Percentiles rank a stretch among this genome's conserved stretches.
phyloP scores from a whole-genome alignment of 2,797 vertebrate species.

The Cichlasoma orientale region DNA sequence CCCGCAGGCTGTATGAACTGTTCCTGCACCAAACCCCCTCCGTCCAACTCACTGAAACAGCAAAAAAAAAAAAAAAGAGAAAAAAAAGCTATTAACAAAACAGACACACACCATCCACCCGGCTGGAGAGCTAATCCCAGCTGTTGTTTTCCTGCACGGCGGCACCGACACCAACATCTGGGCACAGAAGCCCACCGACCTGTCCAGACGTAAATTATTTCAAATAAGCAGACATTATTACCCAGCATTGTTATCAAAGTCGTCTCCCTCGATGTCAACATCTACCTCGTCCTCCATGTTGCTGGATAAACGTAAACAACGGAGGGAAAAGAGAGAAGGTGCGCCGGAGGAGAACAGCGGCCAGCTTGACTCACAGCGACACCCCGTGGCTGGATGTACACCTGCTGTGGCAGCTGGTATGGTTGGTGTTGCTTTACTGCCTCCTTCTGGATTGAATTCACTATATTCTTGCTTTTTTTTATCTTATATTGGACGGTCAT shows the following conservation, averaged over 20 bases:
- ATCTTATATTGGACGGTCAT: too few relatives aligned
- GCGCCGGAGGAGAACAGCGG: not conserved
- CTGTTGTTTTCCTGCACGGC: not conserved
- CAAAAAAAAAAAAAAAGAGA: not conserved
- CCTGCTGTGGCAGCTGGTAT: not conserved
- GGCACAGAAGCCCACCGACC: not conserved
- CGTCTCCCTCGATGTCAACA: constrained; percentile 84
- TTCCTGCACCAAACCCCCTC: constrained; percentile 81
- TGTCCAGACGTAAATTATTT: fast-evolving
- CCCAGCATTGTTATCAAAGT: constrained; percentile 64
- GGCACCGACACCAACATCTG: not conserved
- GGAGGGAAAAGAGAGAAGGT: not conserved
- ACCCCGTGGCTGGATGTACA: constrained; percentile 26
- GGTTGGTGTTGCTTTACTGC: not conserved
- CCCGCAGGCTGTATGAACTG: constrained; percentile 89
- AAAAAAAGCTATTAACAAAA: not conserved
- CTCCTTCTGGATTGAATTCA: too few relatives aligned
- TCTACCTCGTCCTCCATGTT: constrained; percentile 85
- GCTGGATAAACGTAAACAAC: constrained; percentile 49
- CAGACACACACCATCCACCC: not conserved
- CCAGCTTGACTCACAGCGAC: constrained; percentile 44
- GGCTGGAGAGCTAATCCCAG: not conserved
- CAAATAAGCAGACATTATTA: constrained; percentile 7
- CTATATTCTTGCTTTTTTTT: too few relatives aligned
- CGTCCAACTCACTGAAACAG: constrained; percentile 78